phyloP scores from a whole-genome alignment of 2,113 vertebrate genomes.

The Pantherophis guttatus region DNA sequence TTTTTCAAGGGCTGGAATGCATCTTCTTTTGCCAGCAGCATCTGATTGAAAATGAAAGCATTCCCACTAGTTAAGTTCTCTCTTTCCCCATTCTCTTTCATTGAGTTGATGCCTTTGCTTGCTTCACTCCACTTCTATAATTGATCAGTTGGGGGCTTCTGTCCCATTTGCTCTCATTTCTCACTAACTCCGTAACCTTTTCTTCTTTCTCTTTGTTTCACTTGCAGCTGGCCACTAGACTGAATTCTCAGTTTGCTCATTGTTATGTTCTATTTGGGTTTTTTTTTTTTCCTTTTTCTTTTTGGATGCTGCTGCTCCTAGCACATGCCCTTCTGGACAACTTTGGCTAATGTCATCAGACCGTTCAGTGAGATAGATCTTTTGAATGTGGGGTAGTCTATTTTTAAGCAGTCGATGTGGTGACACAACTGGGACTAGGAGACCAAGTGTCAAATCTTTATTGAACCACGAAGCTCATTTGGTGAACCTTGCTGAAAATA shows the following conservation, averaged over 20 bases:
- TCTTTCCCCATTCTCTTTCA: slow-evolving; percentile 7
- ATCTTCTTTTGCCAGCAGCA: neutral
- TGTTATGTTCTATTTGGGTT: neutral
- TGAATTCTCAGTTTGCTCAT: neutral
- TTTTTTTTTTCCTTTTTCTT: too few relatives aligned
- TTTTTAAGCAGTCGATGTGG: neutral
- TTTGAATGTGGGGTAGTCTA: neutral
- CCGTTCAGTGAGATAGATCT: neutral
- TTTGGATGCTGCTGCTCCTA: neutral
- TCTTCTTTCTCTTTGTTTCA: neutral
- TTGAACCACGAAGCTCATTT: neutral
- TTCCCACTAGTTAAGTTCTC: neutral
- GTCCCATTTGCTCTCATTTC: neutral
- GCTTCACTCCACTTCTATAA: slow-evolving; percentile 9
- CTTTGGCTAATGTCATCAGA: neutral
- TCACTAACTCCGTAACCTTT: neutral
- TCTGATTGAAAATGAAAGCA: slow-evolving; percentile 2
- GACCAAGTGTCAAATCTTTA: neutral
- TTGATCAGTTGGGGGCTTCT: neutral
- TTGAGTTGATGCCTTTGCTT: neutral
- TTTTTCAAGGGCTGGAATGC: neutral
- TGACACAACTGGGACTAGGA: neutral
- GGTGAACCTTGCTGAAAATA: neutral
- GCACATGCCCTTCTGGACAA: neutral
- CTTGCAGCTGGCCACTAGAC: neutral